Base-by-base conservation (phyloP, 2,113 vertebrate species). In the Apaloderma vittatum region DNA sequence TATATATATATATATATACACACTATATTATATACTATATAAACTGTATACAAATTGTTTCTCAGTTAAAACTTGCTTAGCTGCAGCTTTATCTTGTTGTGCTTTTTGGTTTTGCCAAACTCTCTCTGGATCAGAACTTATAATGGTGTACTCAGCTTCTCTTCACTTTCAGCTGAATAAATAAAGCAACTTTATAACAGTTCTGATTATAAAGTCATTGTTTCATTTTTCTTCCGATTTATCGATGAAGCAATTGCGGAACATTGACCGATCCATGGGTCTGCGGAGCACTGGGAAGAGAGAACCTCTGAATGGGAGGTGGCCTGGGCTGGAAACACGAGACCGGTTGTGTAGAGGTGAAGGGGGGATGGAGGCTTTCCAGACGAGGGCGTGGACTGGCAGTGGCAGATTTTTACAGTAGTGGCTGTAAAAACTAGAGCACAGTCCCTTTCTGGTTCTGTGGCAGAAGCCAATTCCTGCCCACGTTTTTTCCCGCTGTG, bases 261-360 rank as follows among this genome's bases (percentile, higher is more conserved):
- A 78, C 4, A 1, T 55, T 82, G 43, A n/a, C 51, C 61, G 34
- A 22, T 6, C 63, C 78, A 63, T 11, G 82, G 52, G 75, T 75
- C 46, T 75, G 58, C 57, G 18, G 74, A 68, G 49, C 3, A 1
- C 51, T 45, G 62, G 30, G 27, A 7, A 9, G 12, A 43, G 45
- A 49, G n/a, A 5, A 8, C 8, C 40, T 61, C 68, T 15, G 49
- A 12, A 6, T 11, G n/a, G 7, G 21, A 1, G 13, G 4, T 30
- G 36, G 5, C 46, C 23, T 3, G 2, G 37, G 24, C 61, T 62
- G 61, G 14, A 49, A 54, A 55, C n/a, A 20, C 0, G 3, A 67
- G 36, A 22, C 30, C 2, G 0, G 18, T n/a, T 74, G 32, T 0
- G 0, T 1, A 9, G 62, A 73, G 63, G 24, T 8, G 19, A 21